phyloP scores from a whole-genome alignment of 2,797 vertebrate genomes.

The Arnoldichthys spilopterus region DNA sequence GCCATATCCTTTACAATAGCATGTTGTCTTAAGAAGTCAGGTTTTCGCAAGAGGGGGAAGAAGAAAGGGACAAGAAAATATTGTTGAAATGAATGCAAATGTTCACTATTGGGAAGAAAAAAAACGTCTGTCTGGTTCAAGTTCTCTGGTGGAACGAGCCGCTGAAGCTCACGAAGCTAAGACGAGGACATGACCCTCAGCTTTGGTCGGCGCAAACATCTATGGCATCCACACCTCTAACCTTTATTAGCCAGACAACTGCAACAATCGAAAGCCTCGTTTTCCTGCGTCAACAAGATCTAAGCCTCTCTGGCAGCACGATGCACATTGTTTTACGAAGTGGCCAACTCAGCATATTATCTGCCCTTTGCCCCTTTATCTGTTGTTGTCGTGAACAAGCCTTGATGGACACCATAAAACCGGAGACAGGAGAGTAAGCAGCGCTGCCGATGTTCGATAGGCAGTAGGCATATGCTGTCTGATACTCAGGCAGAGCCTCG shows the following conservation, averaged over 20 bases:
- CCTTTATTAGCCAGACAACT: constrained; percentile 46
- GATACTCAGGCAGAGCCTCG: constrained; percentile 53
- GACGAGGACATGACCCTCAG: constrained; percentile 48
- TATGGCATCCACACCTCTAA: constrained; percentile 41
- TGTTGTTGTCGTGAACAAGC: constrained; percentile 17
- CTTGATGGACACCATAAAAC: constrained; percentile 25
- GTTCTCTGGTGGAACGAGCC: constrained; percentile 23
- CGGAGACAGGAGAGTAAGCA: constrained; percentile 4
- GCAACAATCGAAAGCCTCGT: constrained; percentile 16
- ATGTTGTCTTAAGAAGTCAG: constrained; percentile 80
- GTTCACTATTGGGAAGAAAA: constrained; percentile 43
- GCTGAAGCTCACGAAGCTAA: constrained; percentile 34
- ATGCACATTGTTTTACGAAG: background rate
- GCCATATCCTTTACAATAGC: constrained; percentile 81
- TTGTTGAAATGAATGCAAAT: constrained; percentile 51
- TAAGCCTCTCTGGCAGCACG: background rate
- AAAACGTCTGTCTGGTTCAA: constrained; percentile 40
- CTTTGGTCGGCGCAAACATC: constrained; percentile 39
- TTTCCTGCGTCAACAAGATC: constrained; percentile 17
- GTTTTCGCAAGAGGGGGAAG: constrained; percentile 69
- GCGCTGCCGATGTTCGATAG: constrained; percentile 7
- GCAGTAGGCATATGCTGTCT: constrained; percentile 55
- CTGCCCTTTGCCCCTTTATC: constrained; percentile 15
- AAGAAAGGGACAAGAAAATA: constrained; percentile 56
- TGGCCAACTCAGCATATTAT: background rate